These are phyloP conservation scores for Branchipolynoe longqiensis DNA, from an alignment of 2,888 invertebrate species.

Conservation along the genomic window DNA sequence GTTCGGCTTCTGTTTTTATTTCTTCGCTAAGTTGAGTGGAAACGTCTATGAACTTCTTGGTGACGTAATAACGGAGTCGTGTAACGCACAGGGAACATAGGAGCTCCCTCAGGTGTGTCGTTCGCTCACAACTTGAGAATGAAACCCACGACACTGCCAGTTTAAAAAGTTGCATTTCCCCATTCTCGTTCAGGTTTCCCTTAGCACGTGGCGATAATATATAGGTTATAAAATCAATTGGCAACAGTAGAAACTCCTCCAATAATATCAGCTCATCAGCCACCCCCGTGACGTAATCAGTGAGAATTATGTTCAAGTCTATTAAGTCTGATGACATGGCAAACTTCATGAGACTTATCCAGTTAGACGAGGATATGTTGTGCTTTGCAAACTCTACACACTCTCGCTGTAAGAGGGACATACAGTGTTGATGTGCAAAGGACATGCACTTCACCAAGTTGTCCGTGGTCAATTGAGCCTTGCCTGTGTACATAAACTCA, in stretches of 20 bases:
- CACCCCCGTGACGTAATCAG: not conserved
- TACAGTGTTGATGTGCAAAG: constrained; percentile 6
- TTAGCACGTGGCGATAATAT: not conserved
- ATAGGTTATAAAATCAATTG: not conserved
- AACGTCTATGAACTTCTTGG: not conserved
- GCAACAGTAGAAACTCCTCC: not conserved
- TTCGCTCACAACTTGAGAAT: not conserved
- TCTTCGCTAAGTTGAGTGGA: not conserved
- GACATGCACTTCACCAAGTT: not conserved
- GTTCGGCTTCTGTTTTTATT: not conserved
- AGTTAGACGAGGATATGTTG: not conserved
- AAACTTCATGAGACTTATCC: not conserved
- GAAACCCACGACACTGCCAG: not conserved
- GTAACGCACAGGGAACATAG: not conserved
- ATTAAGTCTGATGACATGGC: not conserved
- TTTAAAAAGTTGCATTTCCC: constrained; percentile 8
- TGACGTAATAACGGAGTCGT: not conserved
- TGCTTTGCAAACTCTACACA: not conserved
- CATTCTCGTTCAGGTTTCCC: not conserved
- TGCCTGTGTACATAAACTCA: constrained; percentile 47
- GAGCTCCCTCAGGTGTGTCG: not conserved
- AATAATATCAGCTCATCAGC: not conserved
- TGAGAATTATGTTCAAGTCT: not conserved
- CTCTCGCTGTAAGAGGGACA: not conserved
- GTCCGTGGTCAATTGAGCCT: not conserved